Evolutionary conservation across 2,797 vertebrate species (phyloP), one percentile per base, ranked within the genome.

Genomic region (Spinus olivaceus): DNA sequence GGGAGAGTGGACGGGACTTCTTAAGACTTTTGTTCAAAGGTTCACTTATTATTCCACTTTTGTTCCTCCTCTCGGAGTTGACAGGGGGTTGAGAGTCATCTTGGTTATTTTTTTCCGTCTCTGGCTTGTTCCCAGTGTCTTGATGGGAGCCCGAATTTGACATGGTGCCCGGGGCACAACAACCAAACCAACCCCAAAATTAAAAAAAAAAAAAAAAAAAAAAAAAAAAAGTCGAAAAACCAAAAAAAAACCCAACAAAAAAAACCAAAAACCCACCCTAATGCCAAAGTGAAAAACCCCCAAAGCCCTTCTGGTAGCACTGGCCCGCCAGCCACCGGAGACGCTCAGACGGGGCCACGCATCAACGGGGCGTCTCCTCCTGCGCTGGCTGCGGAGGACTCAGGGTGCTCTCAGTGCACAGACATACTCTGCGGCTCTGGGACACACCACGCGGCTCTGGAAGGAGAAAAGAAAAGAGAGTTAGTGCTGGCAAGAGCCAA

Each of bases 11-110:
- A 96, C 99, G 99, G 94, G 99, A 99, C 97, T 98, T 99, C 97
- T 99, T 99, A 95, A 99, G 98, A 98, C 98, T 99, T 97, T 99
- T 99, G 97, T 99, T 99, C 97, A 99, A 98, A 54, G 99, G 99
- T 97, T 99, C 99, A 35, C 99, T 99, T 98, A 99, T 99, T 98
- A 99, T 99, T 96, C 99, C 99, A 50, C 98, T 98, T 92, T 98
- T 98, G 98, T 99, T 99, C 95, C 99, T 98, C 93, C 99, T 98
- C 97, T 99, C 99, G 8, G 98, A 98, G 6, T 92, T 98, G 94
- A 98, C 96, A 2, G 98, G 98, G 46, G 98, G 97, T 60, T 98
- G 98, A 77, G 98, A 96, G 80, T 98, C 98, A 97, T 98, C 98
- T 64, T 98, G 97, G 88, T 98, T 96, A 95, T 98, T 98, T 97